phyloP scores from a whole-genome alignment of 2,797 vertebrate species.

The Hafferia zeledoni region DNA sequence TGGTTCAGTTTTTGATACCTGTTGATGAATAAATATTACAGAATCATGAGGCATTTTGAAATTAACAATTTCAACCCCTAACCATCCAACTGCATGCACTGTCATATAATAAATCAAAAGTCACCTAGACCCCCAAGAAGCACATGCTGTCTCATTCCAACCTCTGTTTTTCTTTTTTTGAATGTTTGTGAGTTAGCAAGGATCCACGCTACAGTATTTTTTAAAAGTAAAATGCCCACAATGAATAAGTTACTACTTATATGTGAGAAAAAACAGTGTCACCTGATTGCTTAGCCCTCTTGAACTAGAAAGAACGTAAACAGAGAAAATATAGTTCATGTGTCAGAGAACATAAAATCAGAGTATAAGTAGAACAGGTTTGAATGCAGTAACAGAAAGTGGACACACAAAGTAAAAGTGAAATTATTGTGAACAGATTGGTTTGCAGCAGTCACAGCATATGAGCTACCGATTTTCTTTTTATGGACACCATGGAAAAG shows the following conservation, averaged over 20 bases:
- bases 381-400: background rate
- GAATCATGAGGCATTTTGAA: background rate
- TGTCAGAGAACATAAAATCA: background rate
- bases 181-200: background rate
- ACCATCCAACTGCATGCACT: background rate
- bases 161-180: background rate
- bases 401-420: background rate
- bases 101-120: background rate
- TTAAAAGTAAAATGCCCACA: background rate
- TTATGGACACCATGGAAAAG: background rate
- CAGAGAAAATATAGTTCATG: background rate
- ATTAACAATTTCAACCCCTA: background rate
- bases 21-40: background rate
- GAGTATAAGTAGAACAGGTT: background rate
- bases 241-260: background rate
- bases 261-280: accelerated
- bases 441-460: background rate
- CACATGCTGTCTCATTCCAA: background rate
- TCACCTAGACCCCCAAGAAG: background rate
- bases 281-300: background rate
- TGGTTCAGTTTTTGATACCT: background rate
- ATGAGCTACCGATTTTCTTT: background rate
- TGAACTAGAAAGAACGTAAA: background rate
- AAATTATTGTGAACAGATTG: background rate
- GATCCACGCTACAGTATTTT: background rate